Base-by-base conservation (phyloP, 2,113 vertebrate species). In the Nestor notabilis region DNA sequence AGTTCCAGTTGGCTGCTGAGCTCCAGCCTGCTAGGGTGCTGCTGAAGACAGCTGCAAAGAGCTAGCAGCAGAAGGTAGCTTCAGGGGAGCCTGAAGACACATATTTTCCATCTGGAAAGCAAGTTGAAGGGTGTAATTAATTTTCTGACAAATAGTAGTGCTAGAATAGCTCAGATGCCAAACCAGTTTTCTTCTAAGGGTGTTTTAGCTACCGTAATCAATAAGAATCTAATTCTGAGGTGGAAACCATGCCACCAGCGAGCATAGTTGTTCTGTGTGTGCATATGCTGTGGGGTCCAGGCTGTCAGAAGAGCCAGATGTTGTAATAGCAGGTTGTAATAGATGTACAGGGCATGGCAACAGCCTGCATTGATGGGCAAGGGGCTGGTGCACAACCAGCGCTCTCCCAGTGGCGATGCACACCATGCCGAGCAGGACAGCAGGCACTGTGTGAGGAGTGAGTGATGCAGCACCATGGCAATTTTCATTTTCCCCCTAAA, bases 371-470 rank as follows among this genome's bases (percentile, higher is more conserved):
- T 0, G 4, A 4, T 1, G 60, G 72, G 49, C 76, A 72, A 72
- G 55, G n/a, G 37, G 47, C 64, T 24, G 56, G 31, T 21, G 56
- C 19, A 8, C 0, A 1, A 5, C 25, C 0, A 0, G 0, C 0
- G 2, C 31, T 85, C 10, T 41, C 69, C 64, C 0, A 0, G 0
- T 12, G 46, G 11, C 4, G 7, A 1, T 0, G 11, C 33, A 4
- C 1, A 0, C 63, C 5, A 0, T 2, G 66, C 10, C 1, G 0
- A 47, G 87, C 77, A 28, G 63, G 76, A 19, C 81, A 65, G 53
- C 71, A 28, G 74, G 63, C 63, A 28, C 5, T 0, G 14, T 7
- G 3, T 11, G 29, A 35, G 39, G 11, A 53, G 17, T 5, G 20
- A 50, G 28, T 6, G 33, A 46, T 47, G 69, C 3, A 49, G 28